Conservation (phyloP, 2,113 vertebrate species). For the Chamaetylas fuelleborni region DNA sequence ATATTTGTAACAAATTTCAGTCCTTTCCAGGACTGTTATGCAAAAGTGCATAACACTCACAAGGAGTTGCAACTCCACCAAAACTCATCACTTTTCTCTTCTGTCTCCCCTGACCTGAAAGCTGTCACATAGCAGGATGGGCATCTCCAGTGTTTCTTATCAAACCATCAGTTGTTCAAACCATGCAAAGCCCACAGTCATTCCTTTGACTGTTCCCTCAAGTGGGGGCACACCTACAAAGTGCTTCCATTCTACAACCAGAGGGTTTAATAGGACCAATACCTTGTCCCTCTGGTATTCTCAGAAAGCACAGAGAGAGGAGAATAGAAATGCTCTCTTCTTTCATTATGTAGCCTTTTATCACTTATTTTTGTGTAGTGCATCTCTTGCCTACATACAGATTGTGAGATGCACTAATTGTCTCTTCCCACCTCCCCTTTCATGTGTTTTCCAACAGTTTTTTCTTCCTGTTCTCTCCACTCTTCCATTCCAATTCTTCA, state of each 20-base stretch:
- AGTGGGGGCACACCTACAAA: not conserved
- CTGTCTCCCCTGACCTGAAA: not conserved
- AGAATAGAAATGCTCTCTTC: not conserved
- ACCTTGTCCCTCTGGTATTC: not conserved
- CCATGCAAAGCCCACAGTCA: not conserved
- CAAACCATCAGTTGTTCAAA: not conserved
- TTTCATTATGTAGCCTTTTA: not conserved
- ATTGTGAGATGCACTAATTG: not conserved
- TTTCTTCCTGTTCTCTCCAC: not conserved
- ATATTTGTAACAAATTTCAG: conserved; percentile 19
- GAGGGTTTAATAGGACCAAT: not conserved
- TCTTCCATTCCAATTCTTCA: not conserved
- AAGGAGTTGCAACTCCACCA: not conserved
- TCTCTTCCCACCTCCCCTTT: rapidly evolving
- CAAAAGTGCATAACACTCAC: not conserved
- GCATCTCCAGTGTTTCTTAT: not conserved
- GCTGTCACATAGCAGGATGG: not conserved
- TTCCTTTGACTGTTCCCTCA: not conserved
- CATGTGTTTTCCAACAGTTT: not conserved
- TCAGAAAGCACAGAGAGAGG: not conserved
- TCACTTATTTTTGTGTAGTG: not conserved
- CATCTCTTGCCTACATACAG: not conserved
- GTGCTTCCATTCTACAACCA: not conserved
- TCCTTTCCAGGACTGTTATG: not conserved
- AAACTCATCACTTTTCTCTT: not conserved